These are phyloP conservation scores for Hypolimnas misippus DNA, from an alignment of 2,888 invertebrate genomes.

Conservation along the genomic window DNA sequence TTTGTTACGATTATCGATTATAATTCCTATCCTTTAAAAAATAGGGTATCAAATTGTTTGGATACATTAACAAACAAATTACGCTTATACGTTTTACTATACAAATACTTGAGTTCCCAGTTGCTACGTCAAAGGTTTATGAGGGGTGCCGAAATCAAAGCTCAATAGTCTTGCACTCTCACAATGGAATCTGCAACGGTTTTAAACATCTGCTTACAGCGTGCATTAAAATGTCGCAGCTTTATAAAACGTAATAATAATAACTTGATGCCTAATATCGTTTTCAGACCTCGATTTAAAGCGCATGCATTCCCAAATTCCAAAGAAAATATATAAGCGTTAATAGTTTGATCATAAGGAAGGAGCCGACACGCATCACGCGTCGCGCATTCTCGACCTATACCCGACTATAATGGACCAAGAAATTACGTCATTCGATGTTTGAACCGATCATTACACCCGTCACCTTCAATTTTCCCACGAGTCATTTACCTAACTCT, in stretches of 20 bases:
- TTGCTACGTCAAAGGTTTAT: constrained; percentile 47
- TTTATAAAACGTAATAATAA: constrained; percentile 16
- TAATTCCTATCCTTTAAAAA: background rate
- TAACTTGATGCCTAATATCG: constrained; percentile 10
- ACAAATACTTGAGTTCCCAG: constrained; percentile 15
- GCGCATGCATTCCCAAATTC: background rate
- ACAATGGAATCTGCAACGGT: constrained; percentile 80
- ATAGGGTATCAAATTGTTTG: constrained; percentile 2
- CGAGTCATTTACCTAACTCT: constrained; percentile 62
- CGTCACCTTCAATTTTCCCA: constrained; percentile 67
- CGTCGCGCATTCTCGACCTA: constrained; percentile 61
- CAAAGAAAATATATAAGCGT: background rate
- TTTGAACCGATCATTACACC: constrained; percentile 68
- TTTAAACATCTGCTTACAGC: constrained; percentile 75
- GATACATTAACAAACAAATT: background rate
- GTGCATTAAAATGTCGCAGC: constrained; percentile 34
- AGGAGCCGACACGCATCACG: constrained; percentile 66
- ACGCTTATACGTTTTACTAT: constrained; percentile 5
- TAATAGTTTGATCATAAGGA: constrained; percentile 30
- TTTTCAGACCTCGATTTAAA: background rate
- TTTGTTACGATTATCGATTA: constrained; percentile 15
- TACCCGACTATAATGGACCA: constrained; percentile 66
- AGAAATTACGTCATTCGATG: constrained; percentile 70
- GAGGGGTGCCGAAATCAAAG: constrained; percentile 75
- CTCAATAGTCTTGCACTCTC: constrained; percentile 58